phyloP scores from a whole-genome alignment of 2,888 invertebrate species.

The Idaea straminata region DNA sequence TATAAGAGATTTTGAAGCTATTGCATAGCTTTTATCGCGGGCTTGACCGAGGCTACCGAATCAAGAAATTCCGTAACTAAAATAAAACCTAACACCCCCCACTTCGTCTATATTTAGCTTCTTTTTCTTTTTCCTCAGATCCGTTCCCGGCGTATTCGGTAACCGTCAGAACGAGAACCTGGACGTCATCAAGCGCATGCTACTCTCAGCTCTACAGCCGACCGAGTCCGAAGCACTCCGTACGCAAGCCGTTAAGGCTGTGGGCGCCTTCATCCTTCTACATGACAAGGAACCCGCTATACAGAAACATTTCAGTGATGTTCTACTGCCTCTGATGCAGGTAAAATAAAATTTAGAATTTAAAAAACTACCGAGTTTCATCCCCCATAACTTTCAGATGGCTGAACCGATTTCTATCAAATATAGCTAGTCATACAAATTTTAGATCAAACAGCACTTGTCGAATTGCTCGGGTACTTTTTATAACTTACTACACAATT shows the following conservation, averaged over 20 bases:
- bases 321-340: conserved; percentile 89
- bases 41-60: no score
- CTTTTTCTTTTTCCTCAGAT: conserved; percentile 67
- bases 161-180: conserved; percentile 95
- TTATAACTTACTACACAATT: no score
- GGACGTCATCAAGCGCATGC: conserved; percentile 96
- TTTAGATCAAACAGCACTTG: no score
- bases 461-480: no score
- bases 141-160: conserved; percentile 98
- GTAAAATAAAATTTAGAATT: conserved; percentile 46
- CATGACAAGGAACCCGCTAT: conserved; percentile 97
- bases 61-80: no score
- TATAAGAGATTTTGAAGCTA: no score
- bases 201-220: conserved; percentile 89
- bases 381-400: no score
- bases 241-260: conserved; percentile 90
- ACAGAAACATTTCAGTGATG: conserved; percentile 92
- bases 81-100: no score
- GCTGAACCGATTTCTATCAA: no score
- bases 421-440: no score
- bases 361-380: not conserved
- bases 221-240: conserved; percentile 86
- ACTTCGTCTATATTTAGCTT: no score
- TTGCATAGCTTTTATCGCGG: no score
- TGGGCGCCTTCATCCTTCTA: conserved; percentile 92